phyloP scores from a whole-genome alignment of 1,140 invertebrate genomes.

The Oryctes rhinoceros region DNA sequence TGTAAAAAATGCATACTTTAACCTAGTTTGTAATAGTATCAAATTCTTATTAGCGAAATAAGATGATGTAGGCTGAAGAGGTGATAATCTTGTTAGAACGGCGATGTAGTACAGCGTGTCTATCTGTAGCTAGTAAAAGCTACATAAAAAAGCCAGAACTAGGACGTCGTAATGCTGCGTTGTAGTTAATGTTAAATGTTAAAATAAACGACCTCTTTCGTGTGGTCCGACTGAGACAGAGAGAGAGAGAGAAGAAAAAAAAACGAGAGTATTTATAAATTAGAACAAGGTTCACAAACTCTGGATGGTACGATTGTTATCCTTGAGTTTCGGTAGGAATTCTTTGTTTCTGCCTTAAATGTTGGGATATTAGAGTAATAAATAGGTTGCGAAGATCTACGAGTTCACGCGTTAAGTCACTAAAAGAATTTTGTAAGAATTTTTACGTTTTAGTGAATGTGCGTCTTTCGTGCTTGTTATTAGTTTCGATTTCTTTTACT shows the following conservation, averaged over 20 bases:
- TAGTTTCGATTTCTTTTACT: too few species aligned
- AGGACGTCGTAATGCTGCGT: neutral
- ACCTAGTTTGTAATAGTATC: too few species aligned
- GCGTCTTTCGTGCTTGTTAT: too few species aligned
- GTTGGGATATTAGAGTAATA: too few species aligned
- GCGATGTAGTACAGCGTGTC: neutral
- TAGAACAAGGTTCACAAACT: neutral
- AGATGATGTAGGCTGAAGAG: neutral
- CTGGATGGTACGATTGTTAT: neutral
- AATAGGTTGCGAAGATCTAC: too few species aligned
- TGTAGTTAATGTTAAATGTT: neutral
- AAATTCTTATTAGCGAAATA: neutral
- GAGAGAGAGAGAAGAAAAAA: too few species aligned
- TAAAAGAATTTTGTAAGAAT: too few species aligned
- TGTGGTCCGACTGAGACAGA: neutral
- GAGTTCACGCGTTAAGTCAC: too few species aligned
- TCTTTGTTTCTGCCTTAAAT: too few species aligned
- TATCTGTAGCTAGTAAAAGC: neutral
- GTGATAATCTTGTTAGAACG: too few species aligned
- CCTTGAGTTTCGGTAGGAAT: neutral
- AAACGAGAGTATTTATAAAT: slow-evolving; percentile 19
- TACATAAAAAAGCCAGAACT: neutral
- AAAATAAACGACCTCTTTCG: slow-evolving; percentile 13
- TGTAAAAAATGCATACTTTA: too few species aligned
- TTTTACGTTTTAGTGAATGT: too few species aligned